These are phyloP conservation scores for Paedocypris sp. DNA, from an alignment of 2,113 vertebrate genomes.

Conservation along the genomic window DNA sequence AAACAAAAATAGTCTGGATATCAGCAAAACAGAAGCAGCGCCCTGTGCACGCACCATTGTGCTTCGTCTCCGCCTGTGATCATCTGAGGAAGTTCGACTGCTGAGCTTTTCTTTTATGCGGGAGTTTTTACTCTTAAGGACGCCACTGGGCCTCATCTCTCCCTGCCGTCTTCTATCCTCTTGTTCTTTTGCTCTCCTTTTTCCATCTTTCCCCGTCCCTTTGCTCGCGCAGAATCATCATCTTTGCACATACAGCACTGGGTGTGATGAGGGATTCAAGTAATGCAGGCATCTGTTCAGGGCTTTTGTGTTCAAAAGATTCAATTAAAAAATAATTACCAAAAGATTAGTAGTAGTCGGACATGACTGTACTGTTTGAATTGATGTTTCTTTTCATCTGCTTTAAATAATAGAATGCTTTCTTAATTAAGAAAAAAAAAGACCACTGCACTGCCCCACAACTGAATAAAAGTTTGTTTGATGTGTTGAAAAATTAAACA, in stretches of 20 bases:
- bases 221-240: constrained; percentile 43
- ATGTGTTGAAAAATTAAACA: constrained; percentile 70
- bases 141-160: constrained; percentile 10
- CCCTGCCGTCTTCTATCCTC: constrained; percentile 29
- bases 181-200: constrained; percentile 18
- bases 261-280: constrained; percentile 49
- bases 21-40: constrained; percentile 41
- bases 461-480: constrained; percentile 72
- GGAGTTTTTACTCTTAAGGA: constrained; percentile 40
- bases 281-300: constrained; percentile 65
- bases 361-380: constrained; percentile 70
- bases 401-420: constrained; percentile 72
- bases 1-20: constrained; percentile 22
- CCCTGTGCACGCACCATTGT: constrained; percentile 19
- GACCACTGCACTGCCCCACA: constrained; percentile 55
- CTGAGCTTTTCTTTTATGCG: constrained; percentile 50
- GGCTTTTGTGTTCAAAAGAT: constrained; percentile 77
- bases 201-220: constrained; percentile 16
- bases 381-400: constrained; percentile 77
- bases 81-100: constrained; percentile 39
- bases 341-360: constrained; percentile 74
- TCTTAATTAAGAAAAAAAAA: constrained; percentile 70
- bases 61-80: constrained; percentile 11
- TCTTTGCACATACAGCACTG: constrained; percentile 48
- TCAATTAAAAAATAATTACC: constrained; percentile 83